A percentile compares a stretch with the other conserved stretches of the same genome.
Conservation (phyloP, 2,113 vertebrate species). For the Pelobates fuscus region DNA sequence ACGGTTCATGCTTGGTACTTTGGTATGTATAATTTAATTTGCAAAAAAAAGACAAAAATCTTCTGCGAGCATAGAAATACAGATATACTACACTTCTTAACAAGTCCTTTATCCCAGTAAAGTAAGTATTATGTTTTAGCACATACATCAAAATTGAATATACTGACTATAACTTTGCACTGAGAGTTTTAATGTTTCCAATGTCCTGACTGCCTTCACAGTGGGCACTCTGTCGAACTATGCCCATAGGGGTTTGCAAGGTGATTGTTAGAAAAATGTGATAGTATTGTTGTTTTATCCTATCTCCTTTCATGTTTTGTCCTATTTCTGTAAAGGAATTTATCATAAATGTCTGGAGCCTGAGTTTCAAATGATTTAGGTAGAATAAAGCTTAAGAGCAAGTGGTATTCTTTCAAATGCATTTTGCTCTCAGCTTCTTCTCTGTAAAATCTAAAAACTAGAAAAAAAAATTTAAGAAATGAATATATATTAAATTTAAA, state of each 20-base stretch:
- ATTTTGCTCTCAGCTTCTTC: too few relatives aligned
- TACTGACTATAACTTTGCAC: not conserved
- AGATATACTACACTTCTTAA: not conserved
- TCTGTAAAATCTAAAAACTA: too few relatives aligned
- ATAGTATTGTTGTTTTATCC: not conserved
- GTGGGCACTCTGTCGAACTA: not conserved
- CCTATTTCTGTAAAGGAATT: not conserved
- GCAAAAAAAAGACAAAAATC: not conserved
- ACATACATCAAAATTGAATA: not conserved
- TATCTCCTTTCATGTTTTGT: slow-evolving; percentile 9
- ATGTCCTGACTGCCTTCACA: not conserved
- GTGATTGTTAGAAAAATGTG: not conserved
- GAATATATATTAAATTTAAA: too few relatives aligned
- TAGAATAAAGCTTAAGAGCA: too few relatives aligned
- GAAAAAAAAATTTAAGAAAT: too few relatives aligned
- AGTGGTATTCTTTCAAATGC: too few relatives aligned
- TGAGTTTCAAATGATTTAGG: too few relatives aligned
- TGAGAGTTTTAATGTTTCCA: not conserved
- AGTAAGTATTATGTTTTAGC: not conserved
- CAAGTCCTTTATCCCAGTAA: not conserved
- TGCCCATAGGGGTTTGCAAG: not conserved
- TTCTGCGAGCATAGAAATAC: not conserved
- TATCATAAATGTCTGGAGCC: not conserved
- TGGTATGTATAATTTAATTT: not conserved
- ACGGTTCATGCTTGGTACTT: not conserved